Evolutionary conservation across 2,797 vertebrate genomes (phyloP), one percentile per base, ranked within the genome.

Genomic region (Acipenser transmontanus): DNA sequence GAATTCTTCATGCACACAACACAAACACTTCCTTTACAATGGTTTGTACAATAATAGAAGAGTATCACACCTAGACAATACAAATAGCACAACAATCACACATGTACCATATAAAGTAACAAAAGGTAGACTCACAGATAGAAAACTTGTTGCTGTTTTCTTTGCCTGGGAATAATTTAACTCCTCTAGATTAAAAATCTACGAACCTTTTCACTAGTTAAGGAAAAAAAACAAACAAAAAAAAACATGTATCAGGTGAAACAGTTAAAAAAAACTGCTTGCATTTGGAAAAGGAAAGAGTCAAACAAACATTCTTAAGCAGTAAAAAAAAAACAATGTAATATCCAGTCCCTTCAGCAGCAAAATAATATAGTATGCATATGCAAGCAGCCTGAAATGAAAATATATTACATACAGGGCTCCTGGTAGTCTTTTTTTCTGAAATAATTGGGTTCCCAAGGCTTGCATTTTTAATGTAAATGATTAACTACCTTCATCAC

Each of bases 121-220:
- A 86, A 93, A 94, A 91, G 86, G 88, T 93, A 86, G 91, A 99
- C 97, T 98, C 96, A 99, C 97, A 96, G 93, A 98, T 94, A 91
- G 97, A 96, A 95, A 98, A 98, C 95, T 99, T 98, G 96, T 97
- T 97, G 96, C 88, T 93, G 96, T 94, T 96, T 95, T 99, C 96
- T 98, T 98, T 99, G 92, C 96, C 97, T 92, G 97, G 97, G 92
- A 98, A 98, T 92, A 99, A 97, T 91, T 99, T 99, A 95, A 98
- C 98, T 94, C 97, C 96, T 94, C 97, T 96, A 90, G 96, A 99
- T 93, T 99, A 98, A 97, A 96, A 98, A 96, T 99, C 96, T 97
- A 98, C 93, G 87, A 96, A 94, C 93, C 95, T 95, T 94, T 98
- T 99, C 95, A 98, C 97, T 99, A 92, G 86, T 92, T 87, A 88